Conservation (phyloP, 2,113 vertebrate species). For the Mugil cephalus region DNA sequence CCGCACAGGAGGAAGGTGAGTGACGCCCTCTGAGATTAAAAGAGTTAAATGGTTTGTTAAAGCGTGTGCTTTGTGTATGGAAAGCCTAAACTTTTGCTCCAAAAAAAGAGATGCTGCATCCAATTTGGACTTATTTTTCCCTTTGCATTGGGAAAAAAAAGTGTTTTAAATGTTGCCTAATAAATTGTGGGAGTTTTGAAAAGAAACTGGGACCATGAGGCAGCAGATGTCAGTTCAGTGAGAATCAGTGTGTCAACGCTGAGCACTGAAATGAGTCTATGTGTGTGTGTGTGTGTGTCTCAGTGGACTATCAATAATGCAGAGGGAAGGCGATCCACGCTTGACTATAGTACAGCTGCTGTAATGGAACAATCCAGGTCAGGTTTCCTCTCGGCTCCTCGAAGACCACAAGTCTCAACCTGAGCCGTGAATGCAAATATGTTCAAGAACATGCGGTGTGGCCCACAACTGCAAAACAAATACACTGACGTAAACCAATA, state of each 20-base stretch:
- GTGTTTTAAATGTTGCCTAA: background rate
- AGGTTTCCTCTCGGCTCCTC: conserved; percentile 64
- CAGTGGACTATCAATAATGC: conserved; percentile 74
- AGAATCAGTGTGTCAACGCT: conserved; percentile 29
- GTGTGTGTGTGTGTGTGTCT: conserved; percentile 42
- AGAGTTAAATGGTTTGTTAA: background rate
- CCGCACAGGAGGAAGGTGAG: conserved; percentile 79
- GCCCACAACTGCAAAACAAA: background rate
- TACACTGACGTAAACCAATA: background rate
- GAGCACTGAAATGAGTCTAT: conserved; percentile 25
- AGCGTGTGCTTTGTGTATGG: too few relatives aligned
- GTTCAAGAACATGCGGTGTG: background rate
- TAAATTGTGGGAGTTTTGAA: background rate
- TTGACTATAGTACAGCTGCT: conserved; percentile 53
- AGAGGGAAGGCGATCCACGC: conserved; percentile 67
- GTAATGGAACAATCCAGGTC: conserved; percentile 81
- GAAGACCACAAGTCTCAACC: conserved; percentile 31
- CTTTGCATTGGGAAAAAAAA: background rate
- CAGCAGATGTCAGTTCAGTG: conserved; percentile 27
- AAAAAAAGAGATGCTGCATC: background rate
- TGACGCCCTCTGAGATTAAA: background rate
- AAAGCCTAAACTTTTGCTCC: background rate
- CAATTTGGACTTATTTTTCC: background rate
- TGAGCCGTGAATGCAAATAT: conserved; percentile 28
- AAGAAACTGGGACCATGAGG: background rate